Conservation (phyloP, 2,888 invertebrate genomes). For the Netelia virgata region DNA sequence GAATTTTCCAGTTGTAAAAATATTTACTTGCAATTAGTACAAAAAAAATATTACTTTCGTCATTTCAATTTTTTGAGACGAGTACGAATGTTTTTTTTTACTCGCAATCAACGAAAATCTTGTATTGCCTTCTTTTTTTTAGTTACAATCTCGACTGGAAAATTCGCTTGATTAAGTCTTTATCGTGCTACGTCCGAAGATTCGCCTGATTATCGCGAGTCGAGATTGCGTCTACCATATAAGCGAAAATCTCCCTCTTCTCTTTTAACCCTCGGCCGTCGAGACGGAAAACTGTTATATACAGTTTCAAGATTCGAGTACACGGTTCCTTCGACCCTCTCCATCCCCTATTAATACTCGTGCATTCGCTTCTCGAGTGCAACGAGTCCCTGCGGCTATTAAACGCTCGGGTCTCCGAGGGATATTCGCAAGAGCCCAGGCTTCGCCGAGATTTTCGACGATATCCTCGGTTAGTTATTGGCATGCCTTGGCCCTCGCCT, state of each 20-base stretch:
- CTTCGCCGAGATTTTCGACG: slow-evolving; percentile 20
- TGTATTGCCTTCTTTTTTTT: no score
- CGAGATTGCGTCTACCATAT: slow-evolving; percentile 43
- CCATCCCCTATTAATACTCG: slow-evolving; percentile 40
- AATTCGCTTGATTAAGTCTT: no score
- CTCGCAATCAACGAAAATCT: no score
- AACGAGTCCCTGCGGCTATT: slow-evolving; percentile 46
- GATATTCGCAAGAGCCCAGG: slow-evolving; percentile 29
- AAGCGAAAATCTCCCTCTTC: slow-evolving; percentile 13
- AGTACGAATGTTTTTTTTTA: no score
- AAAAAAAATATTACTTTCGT: no score
- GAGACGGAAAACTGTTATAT: slow-evolving; percentile 17
- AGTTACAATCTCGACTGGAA: no score
- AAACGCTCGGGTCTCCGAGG: slow-evolving; percentile 32
- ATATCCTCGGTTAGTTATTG: slow-evolving; percentile 27
- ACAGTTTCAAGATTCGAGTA: slow-evolving; percentile 35
- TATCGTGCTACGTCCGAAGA: not conserved
- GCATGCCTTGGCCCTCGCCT: not conserved
- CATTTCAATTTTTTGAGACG: no score
- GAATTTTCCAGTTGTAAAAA: no score
- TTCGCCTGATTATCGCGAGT: slow-evolving; percentile 12
- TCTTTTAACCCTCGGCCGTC: not conserved
- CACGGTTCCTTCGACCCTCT: slow-evolving; percentile 32
- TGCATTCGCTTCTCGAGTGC: slow-evolving; percentile 28
- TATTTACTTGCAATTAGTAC: no score